A percentile compares a stretch with the other conserved stretches of the same genome.
phyloP scores from a whole-genome alignment of 2,113 vertebrate species.

The Myiopsitta monachus region DNA sequence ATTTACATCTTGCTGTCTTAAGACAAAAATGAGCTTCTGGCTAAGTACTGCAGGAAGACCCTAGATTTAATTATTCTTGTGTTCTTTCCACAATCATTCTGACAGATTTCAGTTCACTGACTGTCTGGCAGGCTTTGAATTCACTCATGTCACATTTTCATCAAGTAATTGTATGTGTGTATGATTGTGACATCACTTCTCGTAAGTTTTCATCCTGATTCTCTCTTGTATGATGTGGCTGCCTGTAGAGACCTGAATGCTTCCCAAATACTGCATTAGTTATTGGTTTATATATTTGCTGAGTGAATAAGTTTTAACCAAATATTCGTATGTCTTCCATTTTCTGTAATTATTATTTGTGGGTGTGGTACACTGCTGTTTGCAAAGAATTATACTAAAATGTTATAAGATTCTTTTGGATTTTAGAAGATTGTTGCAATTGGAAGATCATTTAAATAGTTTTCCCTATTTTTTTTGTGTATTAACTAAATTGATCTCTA shows the following conservation, averaged over 20 bases:
- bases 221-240: not conserved
- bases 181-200: not conserved
- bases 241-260: accelerated
- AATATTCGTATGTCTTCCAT: not conserved
- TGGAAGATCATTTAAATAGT: not conserved
- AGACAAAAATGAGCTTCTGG: not conserved
- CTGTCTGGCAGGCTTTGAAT: not conserved
- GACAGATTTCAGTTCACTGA: not conserved
- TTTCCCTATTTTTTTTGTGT: not conserved
- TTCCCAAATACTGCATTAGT: not conserved
- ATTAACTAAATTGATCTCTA: not conserved
- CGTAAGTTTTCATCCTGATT: not conserved
- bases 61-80: not conserved
- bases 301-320: not conserved
- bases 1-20: not conserved
- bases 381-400: not conserved
- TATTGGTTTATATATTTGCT: not conserved
- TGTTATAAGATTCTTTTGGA: not conserved
- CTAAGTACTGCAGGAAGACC: not conserved
- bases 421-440: not conserved
- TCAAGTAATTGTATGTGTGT: not conserved
- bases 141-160: not conserved
- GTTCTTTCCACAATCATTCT: not conserved
- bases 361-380: not conserved
- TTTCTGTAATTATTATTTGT: not conserved